Evolutionary conservation across 1,140 invertebrate species (phyloP).

Genomic region (Probaryconus sp.): DNA sequence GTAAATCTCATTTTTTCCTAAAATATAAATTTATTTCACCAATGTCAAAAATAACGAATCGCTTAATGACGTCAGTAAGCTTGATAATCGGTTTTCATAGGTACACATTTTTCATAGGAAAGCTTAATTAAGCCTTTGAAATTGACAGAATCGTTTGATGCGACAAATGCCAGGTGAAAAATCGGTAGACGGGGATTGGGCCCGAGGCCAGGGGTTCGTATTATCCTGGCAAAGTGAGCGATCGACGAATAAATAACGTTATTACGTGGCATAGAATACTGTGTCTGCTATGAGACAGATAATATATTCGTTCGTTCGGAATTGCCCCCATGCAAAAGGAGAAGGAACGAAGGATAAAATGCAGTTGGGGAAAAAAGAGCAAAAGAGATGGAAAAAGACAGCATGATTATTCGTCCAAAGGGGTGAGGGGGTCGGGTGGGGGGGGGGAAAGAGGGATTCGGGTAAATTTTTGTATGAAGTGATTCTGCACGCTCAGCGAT

Average conservation of each 20-base stretch:
- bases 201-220: slow-evolving; percentile 27
- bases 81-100: slow-evolving; percentile 18
- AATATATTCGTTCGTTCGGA: slow-evolving; percentile 71
- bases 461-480: slow-evolving; percentile 75
- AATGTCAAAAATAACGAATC: no score
- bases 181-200: slow-evolving; percentile 20
- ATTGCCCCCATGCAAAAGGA: slow-evolving; percentile 54
- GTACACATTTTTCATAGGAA: slow-evolving; percentile 17
- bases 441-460: slow-evolving; percentile 52
- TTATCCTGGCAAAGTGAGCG: slow-evolving; percentile 58
- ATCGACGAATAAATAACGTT: slow-evolving; percentile 69
- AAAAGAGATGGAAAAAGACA: slow-evolving; percentile 10
- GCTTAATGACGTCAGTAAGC: slow-evolving; percentile 1
- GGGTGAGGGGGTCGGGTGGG: background rate
- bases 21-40: no score
- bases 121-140: slow-evolving; percentile 50
- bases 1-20: no score
- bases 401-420: no score
- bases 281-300: slow-evolving; percentile 68
- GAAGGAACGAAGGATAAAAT: slow-evolving; percentile 20
- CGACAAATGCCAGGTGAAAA: slow-evolving; percentile 61
- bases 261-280: slow-evolving; percentile 59
- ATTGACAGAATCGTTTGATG: slow-evolving; percentile 46
- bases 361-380: background rate
- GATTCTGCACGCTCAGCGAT: slow-evolving; percentile 71